Evolutionary conservation across 2,113 vertebrate species (phyloP).

Genomic region (Columba livia): DNA sequence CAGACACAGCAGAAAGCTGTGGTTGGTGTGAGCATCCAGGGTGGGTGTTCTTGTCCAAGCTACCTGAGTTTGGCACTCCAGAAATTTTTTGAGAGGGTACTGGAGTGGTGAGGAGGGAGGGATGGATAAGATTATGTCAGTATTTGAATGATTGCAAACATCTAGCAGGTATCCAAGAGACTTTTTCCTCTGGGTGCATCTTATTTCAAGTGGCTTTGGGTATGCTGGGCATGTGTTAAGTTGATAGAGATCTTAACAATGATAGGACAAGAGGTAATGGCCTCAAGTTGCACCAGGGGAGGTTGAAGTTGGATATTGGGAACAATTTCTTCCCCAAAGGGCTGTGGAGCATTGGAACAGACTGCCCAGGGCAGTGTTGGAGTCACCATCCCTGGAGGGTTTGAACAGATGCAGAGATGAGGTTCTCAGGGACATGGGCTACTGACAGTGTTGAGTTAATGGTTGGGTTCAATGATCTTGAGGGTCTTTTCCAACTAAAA

Average conservation of each 20-base stretch:
- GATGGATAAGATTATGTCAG: background rate
- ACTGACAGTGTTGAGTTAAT: too few species aligned
- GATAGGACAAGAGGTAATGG: background rate
- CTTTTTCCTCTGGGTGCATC: background rate
- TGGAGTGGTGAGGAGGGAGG: background rate
- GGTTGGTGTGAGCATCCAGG: background rate
- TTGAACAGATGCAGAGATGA: too few species aligned
- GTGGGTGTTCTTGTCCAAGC: background rate
- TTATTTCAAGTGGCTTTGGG: background rate
- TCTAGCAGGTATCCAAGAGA: background rate
- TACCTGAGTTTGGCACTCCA: rapidly evolving
- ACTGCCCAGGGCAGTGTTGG: too few species aligned
- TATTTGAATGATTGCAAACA: background rate
- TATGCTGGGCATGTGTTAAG: too few species aligned
- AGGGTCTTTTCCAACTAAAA: too few species aligned
- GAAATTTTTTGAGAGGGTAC: background rate
- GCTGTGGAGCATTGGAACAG: too few species aligned
- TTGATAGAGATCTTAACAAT: background rate
- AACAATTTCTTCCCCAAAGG: too few species aligned
- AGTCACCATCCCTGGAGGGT: too few species aligned
- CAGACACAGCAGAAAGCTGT: background rate
- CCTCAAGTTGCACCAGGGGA: too few species aligned
- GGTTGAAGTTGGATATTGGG: too few species aligned
- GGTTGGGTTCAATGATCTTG: too few species aligned
- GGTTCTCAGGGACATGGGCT: too few species aligned